Conservation (phyloP, 2,797 vertebrate genomes). For the Notolepis coatsorum region DNA sequence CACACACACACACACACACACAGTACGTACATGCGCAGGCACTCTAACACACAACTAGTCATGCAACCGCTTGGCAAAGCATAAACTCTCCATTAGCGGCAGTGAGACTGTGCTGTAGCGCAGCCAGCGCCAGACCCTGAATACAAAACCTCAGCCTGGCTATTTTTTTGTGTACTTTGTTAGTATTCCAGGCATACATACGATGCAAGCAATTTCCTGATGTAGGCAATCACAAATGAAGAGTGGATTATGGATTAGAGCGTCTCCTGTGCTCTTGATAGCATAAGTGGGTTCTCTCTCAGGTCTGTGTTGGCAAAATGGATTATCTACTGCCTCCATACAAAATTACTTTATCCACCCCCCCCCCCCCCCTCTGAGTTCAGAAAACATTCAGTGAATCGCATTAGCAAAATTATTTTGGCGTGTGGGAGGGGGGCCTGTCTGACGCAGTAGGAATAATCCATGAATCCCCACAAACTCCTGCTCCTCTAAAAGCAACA, state of each 20-base stretch:
- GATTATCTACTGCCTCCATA: conserved; percentile 73
- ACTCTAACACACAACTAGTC: too few relatives aligned
- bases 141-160: conserved; percentile 57
- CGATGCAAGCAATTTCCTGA: conserved; percentile 79
- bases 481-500: conserved; percentile 46
- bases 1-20: neutral
- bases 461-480: conserved; percentile 52
- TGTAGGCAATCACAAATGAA: conserved; percentile 78
- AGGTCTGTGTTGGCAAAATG: conserved; percentile 78
- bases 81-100: conserved; percentile 61
- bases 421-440: conserved; percentile 37
- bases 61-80: conserved; percentile 43
- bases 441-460: conserved; percentile 58
- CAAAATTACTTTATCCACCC: conserved; percentile 64
- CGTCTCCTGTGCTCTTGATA: conserved; percentile 74
- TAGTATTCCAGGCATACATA: conserved; percentile 67
- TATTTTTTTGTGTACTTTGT: conserved; percentile 65
- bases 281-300: conserved; percentile 73
- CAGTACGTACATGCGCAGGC: conserved; percentile 16
- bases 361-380: conserved; percentile 36
- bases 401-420: conserved; percentile 75
- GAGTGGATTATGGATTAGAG: conserved; percentile 78
- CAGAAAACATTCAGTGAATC: conserved; percentile 59
- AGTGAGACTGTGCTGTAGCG: conserved; percentile 33
- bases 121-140: conserved; percentile 43